phyloP scores from a whole-genome alignment of 2,888 invertebrate genomes.

The Drosophila prostipennis region DNA sequence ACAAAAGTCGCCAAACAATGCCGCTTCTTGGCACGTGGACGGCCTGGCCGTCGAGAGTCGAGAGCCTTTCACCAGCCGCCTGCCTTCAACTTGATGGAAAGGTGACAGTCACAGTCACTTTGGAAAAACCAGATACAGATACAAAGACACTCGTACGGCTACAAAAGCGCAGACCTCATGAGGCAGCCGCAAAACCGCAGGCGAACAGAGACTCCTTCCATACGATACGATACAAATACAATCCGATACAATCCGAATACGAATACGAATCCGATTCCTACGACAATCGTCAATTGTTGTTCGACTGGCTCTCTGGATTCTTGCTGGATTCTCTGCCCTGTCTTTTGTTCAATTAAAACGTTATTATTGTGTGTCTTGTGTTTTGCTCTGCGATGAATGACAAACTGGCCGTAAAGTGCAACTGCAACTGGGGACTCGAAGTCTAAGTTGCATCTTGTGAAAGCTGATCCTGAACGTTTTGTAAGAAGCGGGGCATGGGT shows the following conservation, averaged over 20 bases:
- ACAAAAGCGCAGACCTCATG: conserved; percentile 12
- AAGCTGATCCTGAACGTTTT: conserved; percentile 78
- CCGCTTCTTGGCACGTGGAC: conserved; percentile 71
- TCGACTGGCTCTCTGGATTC: conserved; percentile 53
- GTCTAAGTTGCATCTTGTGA: conserved; percentile 77
- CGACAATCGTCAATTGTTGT: conserved; percentile 62
- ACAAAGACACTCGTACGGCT: not conserved
- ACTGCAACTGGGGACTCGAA: conserved; percentile 70
- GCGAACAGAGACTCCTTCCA: not conserved
- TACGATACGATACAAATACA: conserved; percentile 17
- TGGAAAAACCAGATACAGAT: conserved; percentile 24
- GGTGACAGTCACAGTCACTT: conserved; percentile 73
- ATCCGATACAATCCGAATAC: conserved; percentile 13
- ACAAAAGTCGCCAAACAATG: conserved; percentile 70
- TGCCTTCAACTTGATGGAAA: conserved; percentile 71
- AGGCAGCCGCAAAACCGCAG: conserved; percentile 59
- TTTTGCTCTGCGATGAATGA: conserved; percentile 47
- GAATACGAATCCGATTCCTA: conserved; percentile 33
- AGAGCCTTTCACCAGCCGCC: conserved; percentile 69
- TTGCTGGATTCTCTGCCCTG: conserved; percentile 26
- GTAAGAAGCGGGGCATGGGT: conserved; percentile 48
- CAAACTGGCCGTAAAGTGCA: conserved; percentile 46
- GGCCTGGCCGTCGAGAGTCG: conserved; percentile 45
- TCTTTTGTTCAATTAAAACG: conserved; percentile 80
- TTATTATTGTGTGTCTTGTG: conserved; percentile 75